Evolutionary conservation across 2,113 vertebrate species (phyloP), one percentile per base, ranked within the genome.

Genomic region (Saimiri boliviensis): DNA sequence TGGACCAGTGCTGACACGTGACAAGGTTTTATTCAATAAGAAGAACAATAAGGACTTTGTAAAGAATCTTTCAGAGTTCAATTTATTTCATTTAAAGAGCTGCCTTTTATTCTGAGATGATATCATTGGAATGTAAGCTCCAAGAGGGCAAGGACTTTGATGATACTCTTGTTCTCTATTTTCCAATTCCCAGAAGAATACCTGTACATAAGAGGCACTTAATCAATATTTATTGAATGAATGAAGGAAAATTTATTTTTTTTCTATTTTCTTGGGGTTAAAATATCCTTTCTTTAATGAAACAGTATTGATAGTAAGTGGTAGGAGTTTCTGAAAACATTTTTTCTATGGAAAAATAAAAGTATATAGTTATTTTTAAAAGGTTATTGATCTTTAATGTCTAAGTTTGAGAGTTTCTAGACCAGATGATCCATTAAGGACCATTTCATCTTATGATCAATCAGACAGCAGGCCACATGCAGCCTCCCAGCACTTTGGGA

Each of bases 291-390:
- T 86, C 3, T 45, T 83, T 40, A 68, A 19, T 84, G 40, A 79
- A 86, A 83, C 60, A 30, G 4, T 70, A 77, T 63, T 17, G 45
- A 81, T 68, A 45, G 21, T 56, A 90, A 56, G n/a, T 63, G 35
- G 74, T n/a, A 58, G 42, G 32, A 23, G 40, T 85, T 58, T 89
- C 79, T 49, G 32, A 63, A 60, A 73, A 37, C 45, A 11, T 56
- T 60, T 89, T 95, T 73, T n/a, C 17, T 93, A 6, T 79, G 52
- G 16, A 49, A 87, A 93, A 76, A 81, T 89, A n/a, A 45, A 91
- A 45, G 30, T 54, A 42, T 54, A 5, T 85, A 54, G 86, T 89
- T 89, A 37, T 49, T 56, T 86, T 95, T 82, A 27, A 80, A 88
- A 88, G 8, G 13, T 89, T 58, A 23, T 56, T 86, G 68, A 86